phyloP scores from a whole-genome alignment of 2,888 invertebrate genomes.

The Drosophila flavopinicola region DNA sequence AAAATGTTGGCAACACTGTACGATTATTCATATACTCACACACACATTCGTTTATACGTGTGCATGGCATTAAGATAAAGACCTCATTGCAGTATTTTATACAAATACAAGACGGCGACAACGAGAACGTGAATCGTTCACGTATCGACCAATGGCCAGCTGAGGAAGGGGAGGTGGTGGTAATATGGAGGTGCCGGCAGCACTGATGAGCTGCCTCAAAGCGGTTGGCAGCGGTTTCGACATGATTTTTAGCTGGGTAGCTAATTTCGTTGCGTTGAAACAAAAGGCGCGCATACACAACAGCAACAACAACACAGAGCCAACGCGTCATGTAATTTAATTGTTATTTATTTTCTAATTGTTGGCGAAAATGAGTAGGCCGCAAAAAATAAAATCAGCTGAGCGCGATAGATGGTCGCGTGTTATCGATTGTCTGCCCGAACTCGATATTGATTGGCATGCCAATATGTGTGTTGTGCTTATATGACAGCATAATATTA shows the following conservation, averaged over 20 bases:
- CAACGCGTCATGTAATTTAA: slow-evolving; percentile 35
- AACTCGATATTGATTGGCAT: slow-evolving; percentile 38
- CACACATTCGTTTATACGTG: not conserved
- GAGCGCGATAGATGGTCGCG: slow-evolving; percentile 16
- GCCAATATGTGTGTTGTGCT: slow-evolving; percentile 12
- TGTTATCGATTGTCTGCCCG: slow-evolving; percentile 24
- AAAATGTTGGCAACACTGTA: slow-evolving; percentile 14
- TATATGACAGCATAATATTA: slow-evolving; percentile 31
- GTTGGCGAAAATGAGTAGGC: slow-evolving; percentile 25
- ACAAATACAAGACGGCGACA: slow-evolving; percentile 53
- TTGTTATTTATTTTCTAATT: slow-evolving; percentile 38
- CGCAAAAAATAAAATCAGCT: slow-evolving; percentile 19
- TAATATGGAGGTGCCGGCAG: not conserved
- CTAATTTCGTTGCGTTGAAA: slow-evolving; percentile 54
- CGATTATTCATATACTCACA: slow-evolving; percentile 24
- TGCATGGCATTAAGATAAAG: slow-evolving; percentile 57
- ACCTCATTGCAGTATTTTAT: slow-evolving; percentile 71
- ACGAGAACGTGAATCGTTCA: slow-evolving; percentile 47
- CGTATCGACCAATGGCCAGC: slow-evolving; percentile 27
- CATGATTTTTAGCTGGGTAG: slow-evolving; percentile 58
- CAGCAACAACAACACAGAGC: slow-evolving; percentile 2
- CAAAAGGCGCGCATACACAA: slow-evolving; percentile 44
- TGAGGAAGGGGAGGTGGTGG: not conserved
- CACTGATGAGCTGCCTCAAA: slow-evolving; percentile 46
- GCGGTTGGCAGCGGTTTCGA: slow-evolving; percentile 48